These are phyloP conservation scores for Seriola rivoliana DNA, from an alignment of 2,113 vertebrate genomes.

Conservation along the genomic window DNA sequence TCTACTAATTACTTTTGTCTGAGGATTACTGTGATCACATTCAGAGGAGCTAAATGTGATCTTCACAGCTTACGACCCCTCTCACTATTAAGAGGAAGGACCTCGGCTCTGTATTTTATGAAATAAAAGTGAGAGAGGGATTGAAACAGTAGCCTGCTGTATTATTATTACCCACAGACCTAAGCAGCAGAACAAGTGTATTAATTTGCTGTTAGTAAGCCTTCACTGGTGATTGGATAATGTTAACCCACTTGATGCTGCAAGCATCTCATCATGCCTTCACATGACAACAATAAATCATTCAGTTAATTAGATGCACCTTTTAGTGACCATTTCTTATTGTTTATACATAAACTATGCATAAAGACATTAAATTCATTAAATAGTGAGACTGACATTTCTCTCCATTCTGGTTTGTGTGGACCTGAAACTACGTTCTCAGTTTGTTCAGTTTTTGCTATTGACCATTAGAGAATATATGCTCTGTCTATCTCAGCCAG, in stretches of 20 bases:
- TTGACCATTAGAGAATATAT: neutral
- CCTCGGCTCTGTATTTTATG: neutral
- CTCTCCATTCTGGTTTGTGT: neutral
- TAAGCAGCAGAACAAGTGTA: neutral
- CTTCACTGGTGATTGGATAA: slow-evolving; percentile 3
- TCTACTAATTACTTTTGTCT: slow-evolving; percentile 10
- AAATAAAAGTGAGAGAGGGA: neutral
- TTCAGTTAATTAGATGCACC: neutral
- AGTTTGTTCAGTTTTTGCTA: neutral
- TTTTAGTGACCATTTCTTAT: neutral
- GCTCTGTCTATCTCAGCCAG: neutral
- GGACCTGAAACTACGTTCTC: neutral
- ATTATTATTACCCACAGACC: neutral
- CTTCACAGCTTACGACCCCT: slow-evolving; percentile 18
- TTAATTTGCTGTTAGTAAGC: slow-evolving; percentile 11
- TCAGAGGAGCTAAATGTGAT: slow-evolving; percentile 4
- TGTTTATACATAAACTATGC: neutral
- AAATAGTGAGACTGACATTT: neutral
- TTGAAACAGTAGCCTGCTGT: neutral
- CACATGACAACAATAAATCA: neutral
- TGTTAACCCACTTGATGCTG: neutral
- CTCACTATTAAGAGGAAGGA: neutral
- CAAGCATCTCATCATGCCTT: slow-evolving; percentile 2
- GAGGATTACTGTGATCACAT: slow-evolving; percentile 24
- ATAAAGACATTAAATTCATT: neutral